A percentile compares a stretch with the other conserved stretches of the same genome.
Conservation (phyloP, 2,888 invertebrate genomes). For the Seira musarum region DNA sequence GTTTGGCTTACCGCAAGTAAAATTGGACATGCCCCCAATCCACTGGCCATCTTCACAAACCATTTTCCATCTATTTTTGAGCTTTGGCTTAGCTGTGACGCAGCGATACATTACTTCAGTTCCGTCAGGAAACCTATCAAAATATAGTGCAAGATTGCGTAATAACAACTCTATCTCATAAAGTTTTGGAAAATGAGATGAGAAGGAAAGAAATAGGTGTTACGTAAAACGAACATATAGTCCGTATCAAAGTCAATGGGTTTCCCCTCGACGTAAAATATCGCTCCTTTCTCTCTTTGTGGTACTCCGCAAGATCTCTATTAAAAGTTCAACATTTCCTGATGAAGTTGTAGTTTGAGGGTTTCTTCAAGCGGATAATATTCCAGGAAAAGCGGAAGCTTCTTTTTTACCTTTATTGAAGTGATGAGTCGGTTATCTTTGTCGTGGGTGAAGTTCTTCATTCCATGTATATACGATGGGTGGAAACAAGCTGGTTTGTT, state of each 20-base stretch:
- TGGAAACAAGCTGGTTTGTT: slow-evolving; percentile 80
- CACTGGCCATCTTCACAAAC: slow-evolving; percentile 88
- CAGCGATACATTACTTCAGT: slow-evolving; percentile 89
- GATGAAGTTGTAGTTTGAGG: not conserved
- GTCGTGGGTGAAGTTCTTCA: slow-evolving; percentile 57
- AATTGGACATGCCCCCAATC: slow-evolving; percentile 82
- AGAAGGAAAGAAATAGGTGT: too few species aligned
- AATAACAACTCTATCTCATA: too few species aligned
- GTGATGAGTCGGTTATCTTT: slow-evolving; percentile 50
- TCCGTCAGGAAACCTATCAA: slow-evolving; percentile 80
- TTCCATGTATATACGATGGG: slow-evolving; percentile 64
- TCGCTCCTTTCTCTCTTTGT: slow-evolving; percentile 81
- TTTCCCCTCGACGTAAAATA: slow-evolving; percentile 80
- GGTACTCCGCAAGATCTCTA: slow-evolving; percentile 78
- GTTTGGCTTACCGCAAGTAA: slow-evolving; percentile 73
- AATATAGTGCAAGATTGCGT: too few species aligned
- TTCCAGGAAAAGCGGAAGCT: too few species aligned
- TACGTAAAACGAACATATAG: slow-evolving; percentile 72
- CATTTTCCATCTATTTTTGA: slow-evolving; percentile 84
- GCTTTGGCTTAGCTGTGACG: slow-evolving; percentile 64
- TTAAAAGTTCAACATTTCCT: slow-evolving; percentile 1
- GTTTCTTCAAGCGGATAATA: not conserved
- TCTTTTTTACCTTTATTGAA: slow-evolving; percentile 15
- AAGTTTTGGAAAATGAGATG: not conserved
- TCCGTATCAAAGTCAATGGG: slow-evolving; percentile 78